Evolutionary conservation across 92 coral and sea anemone genomes (phyloP).

Genomic region (Actinostola sp.): DNA sequence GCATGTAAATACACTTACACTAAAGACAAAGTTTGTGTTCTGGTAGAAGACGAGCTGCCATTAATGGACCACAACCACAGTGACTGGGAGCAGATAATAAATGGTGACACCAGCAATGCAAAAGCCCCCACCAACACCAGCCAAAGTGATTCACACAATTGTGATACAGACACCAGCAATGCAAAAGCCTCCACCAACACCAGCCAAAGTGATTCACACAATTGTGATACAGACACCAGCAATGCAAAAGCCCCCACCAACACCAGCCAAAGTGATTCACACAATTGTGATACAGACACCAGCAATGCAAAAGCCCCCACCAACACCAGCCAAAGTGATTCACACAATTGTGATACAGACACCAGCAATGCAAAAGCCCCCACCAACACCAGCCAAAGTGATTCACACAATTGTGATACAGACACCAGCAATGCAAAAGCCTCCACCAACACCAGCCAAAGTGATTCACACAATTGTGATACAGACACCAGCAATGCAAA

Average conservation of each 20-base stretch:
- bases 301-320: neutral
- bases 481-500: neutral
- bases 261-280: neutral
- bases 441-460: neutral
- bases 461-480: neutral
- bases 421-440: neutral
- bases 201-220: no score
- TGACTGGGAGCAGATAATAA: slow-evolving; percentile 10
- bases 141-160: neutral
- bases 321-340: slow-evolving; percentile 4
- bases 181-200: neutral
- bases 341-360: neutral
- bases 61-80: slow-evolving; percentile 6
- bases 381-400: slow-evolving; percentile 1
- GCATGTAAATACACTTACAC: slow-evolving; percentile 4
- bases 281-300: neutral
- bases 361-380: neutral
- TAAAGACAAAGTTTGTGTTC: slow-evolving; percentile 9
- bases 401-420: neutral
- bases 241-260: neutral
- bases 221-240: neutral
- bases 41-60: slow-evolving; percentile 11
- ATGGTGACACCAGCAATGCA: neutral
- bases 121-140: neutral
- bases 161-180: neutral